Base-by-base conservation (phyloP, 2,797 vertebrate genomes). In the Oreochromis mossambicus region DNA sequence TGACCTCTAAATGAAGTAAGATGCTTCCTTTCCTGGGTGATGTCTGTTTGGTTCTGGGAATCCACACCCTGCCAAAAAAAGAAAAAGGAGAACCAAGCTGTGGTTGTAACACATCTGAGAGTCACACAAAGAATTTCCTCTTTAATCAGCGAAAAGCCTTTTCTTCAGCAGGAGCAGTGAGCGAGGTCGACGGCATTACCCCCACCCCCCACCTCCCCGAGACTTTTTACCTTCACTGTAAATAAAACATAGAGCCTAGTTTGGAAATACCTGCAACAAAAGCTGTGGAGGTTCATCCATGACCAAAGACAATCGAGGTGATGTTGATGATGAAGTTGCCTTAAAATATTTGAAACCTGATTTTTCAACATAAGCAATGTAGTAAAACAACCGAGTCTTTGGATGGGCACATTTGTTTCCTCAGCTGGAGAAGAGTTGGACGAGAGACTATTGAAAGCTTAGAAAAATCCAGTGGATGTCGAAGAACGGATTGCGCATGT, bases 271-370 rank as follows among this genome's bases (percentile, higher is more conserved):
- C 85, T 88, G 85, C 88, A 75, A 92, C 79, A 85, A 83, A 94
- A 91, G 89, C 94, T 92, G 92, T 93, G 91, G 92, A 92, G 87
- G 88, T 91, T 93, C 79, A 63, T 91, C 91, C 90, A 90, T 92
- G 93, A 96, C 96, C 96, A 97, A 96, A 96, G 96, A 96, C 96
- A 95, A 96, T 96, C 95, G 92, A 80, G 83, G 78, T 82, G 56
- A 90, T 73, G 81, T 85, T 89, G 83, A 88, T 87, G 82, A 89
- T 84, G 56, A 86, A 87, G 91, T 90, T 87, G 96, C 95, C 95
- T 96, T 96, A 95, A 95, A 92, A 86, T 79, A 63, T 88, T 89
- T 86, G 43, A 92, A 86, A 88, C 55, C 81, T 80, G 68, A 80
- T 90, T 92, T 63, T 91, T 93, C 82, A 90, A 78, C 88, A 46